Percentiles rank a stretch among this genome's conserved stretches.
phyloP scores from a whole-genome alignment of 1,140 invertebrate species.

The Formica selysi region DNA sequence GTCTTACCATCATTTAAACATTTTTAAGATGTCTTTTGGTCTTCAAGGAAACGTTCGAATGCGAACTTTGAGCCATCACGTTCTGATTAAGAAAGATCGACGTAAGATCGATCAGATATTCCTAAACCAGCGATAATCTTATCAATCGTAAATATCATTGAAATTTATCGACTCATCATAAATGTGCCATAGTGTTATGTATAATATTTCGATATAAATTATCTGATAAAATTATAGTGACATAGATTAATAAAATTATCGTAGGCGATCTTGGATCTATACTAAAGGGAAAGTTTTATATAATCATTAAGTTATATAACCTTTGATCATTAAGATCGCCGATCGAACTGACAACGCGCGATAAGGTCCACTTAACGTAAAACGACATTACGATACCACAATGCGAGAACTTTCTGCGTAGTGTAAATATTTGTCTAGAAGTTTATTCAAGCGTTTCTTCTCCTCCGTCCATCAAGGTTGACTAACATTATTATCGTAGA shows the following conservation, averaged over 20 bases:
- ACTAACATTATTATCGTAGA: constrained; percentile 38
- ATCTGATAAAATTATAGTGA: background rate
- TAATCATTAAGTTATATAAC: background rate
- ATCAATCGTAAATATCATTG: background rate
- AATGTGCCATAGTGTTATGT: background rate
- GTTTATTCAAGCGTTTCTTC: constrained; percentile 47
- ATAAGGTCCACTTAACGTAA: constrained; percentile 10
- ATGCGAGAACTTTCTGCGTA: constrained; percentile 13
- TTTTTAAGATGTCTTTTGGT: background rate
- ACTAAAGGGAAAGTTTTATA: background rate
- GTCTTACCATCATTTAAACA: background rate
- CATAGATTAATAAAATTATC: constrained; percentile 5
- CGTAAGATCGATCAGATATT: background rate
- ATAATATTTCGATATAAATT: background rate
- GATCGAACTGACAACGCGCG: constrained; percentile 21
- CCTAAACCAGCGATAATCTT: background rate
- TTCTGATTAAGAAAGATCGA: background rate
- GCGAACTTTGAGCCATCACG: background rate
- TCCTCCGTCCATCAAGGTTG: constrained; percentile 30
- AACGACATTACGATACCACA: constrained; percentile 20
- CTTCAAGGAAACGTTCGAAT: background rate
- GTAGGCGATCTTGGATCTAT: background rate
- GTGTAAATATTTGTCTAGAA: constrained; percentile 54
- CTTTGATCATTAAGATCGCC: constrained; percentile 1
- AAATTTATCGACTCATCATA: background rate